Evolutionary conservation across 2,797 vertebrate species (phyloP), one percentile per base, ranked within the genome.

Genomic region (Anguilla anguilla): DNA sequence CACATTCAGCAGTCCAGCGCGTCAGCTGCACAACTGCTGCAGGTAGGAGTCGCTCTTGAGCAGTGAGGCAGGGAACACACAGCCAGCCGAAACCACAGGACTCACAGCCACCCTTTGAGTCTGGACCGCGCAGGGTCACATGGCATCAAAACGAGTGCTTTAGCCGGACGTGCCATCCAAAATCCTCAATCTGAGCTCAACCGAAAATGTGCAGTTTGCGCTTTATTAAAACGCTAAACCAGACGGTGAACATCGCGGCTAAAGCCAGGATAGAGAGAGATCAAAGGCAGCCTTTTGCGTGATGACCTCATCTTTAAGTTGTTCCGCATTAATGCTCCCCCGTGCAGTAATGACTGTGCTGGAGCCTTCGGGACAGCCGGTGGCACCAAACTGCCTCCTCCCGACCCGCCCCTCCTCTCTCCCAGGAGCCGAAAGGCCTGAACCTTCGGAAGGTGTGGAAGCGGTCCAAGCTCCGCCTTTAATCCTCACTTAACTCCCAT

Each of bases 401-500:
- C 15, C 1, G n/a, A 7, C 19, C 15, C 3, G 49, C 19, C n/a
- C 49, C 43, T 49, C 49, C 43, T 49, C 22, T 25, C 61, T 49
- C 22, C 9, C 61, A 25, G 22, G 22, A 46, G 39, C 77, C 49
- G 4, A 49, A 51, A 81, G 77, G 77, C 17, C 77, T 22, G n/a
- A 25, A 81, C 77, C 77, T n/a, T n/a, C 77, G 17, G 43, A 43
- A 81, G 10, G 22, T 11, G 39, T 0, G 6, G 43, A 81, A 49
- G 43, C 10, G 39, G 19, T 81, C 77, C 25, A 43, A 81, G 46
- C 51, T 81, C 77, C 49, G 43, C 6, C 0, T n/a, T 51, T 81
- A 81, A 81, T 81, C 77, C 77, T 51, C 7, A 7, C n/a, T 49
- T 49, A 81, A 81, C 77, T 51, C n/a, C 77, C 77, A n/a, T 81